Percentiles rank a stretch among this genome's conserved stretches.
Evolutionary conservation across 2,797 vertebrate genomes (phyloP).

Genomic region (Helicolenus hilgendorfi): DNA sequence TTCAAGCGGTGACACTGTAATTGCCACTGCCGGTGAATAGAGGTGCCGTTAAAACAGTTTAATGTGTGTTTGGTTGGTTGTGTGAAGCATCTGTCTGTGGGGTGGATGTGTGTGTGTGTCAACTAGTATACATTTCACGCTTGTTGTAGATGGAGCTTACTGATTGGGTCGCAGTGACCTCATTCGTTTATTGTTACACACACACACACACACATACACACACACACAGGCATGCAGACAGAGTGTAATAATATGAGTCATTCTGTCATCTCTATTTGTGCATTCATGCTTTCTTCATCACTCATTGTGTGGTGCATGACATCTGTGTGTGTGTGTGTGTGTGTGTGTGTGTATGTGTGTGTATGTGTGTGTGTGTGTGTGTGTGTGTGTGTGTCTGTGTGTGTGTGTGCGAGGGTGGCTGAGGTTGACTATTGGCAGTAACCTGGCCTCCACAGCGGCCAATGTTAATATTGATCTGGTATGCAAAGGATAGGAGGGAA

Average conservation of each 20-base stretch:
- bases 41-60: slow-evolving; percentile 11
- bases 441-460: slow-evolving; percentile 29
- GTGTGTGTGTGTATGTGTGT: not conserved
- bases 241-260: slow-evolving; percentile 48
- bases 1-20: slow-evolving; percentile 24
- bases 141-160: slow-evolving; percentile 33
- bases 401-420: not conserved
- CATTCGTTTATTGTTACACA: slow-evolving; percentile 58
- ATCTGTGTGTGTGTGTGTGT: not conserved
- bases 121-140: slow-evolving; percentile 62
- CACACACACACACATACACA: slow-evolving; percentile 4
- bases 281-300: slow-evolving; percentile 23
- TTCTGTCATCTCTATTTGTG: slow-evolving; percentile 38
- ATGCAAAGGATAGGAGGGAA: slow-evolving; percentile 50
- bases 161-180: slow-evolving; percentile 77
- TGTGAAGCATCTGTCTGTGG: not conserved
- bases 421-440: slow-evolving; percentile 35
- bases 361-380: not conserved
- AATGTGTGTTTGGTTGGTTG: not conserved
- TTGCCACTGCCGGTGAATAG: slow-evolving; percentile 16
- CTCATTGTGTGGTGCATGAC: not conserved
- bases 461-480: slow-evolving; percentile 60
- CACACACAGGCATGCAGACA: not conserved
- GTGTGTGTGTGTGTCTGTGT: not conserved
- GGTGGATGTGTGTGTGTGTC: slow-evolving; percentile 16